Evolutionary conservation across 2,113 vertebrate species (phyloP).

Genomic region (Chelonoidis abingdonii): DNA sequence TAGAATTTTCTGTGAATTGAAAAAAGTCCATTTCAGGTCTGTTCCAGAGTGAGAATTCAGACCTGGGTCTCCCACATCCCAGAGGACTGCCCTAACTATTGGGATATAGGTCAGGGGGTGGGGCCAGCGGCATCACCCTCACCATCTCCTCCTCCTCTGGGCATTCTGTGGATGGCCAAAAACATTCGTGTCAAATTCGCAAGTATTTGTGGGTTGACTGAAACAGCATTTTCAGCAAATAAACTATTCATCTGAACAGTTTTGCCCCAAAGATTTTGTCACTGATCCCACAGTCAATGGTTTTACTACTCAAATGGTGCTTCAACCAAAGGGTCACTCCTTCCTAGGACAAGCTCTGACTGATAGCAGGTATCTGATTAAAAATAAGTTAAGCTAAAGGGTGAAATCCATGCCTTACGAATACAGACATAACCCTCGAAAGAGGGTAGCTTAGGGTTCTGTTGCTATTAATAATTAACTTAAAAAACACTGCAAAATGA

Average conservation of each 20-base stretch:
- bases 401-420: not conserved
- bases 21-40: not conserved
- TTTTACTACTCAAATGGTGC: not conserved
- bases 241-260: not conserved
- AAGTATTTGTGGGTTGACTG: not conserved
- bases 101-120: not conserved
- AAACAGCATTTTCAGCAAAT: not conserved
- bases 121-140: not conserved
- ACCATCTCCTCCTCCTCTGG: not conserved
- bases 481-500: not conserved
- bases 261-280: not conserved
- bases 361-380: conserved; percentile 6
- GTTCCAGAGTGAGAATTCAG: not conserved
- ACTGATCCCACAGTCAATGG: not conserved
- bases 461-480: not conserved
- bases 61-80: not conserved
- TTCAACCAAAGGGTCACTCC: not conserved
- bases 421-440: not conserved
- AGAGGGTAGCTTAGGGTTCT: not conserved
- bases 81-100: not conserved
- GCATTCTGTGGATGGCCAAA: no score
- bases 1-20: not conserved
- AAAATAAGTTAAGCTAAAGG: not conserved
- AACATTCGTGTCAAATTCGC: no score
- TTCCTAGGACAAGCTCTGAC: not conserved